phyloP scores from a whole-genome alignment of 2,797 vertebrate species.

The Myotis findleyi region DNA sequence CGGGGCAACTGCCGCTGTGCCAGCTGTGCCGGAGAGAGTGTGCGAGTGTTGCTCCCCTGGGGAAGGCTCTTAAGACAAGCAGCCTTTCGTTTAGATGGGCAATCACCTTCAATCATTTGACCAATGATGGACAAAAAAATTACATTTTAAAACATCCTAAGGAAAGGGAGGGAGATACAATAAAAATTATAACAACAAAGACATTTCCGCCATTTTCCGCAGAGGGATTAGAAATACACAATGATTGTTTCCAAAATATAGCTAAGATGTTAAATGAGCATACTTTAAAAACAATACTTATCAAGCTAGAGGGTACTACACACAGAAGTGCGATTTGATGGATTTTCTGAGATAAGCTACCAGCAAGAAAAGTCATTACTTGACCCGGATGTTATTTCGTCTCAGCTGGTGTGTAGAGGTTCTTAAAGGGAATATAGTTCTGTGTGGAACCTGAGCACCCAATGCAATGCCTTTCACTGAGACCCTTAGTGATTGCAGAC shows the following conservation, averaged over 20 bases:
- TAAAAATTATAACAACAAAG: conserved; percentile 65
- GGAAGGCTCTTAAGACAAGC: conserved; percentile 60
- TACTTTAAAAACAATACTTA: conserved; percentile 29
- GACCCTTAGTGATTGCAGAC: neutral
- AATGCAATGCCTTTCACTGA: neutral
- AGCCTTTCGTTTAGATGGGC: conserved; percentile 73
- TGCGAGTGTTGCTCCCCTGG: conserved; percentile 16
- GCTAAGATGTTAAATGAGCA: neutral
- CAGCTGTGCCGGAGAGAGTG: conserved; percentile 63
- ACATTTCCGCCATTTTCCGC: conserved; percentile 4
- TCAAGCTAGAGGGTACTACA: conserved; percentile 73
- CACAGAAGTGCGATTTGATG: conserved; percentile 23
- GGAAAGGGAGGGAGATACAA: conserved; percentile 72
- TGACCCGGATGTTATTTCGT: neutral
- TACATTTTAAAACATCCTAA: conserved; percentile 73
- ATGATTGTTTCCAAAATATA: conserved; percentile 8
- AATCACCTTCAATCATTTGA: conserved; percentile 57
- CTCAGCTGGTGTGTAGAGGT: neutral
- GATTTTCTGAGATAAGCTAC: neutral
- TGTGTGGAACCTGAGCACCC: neutral
- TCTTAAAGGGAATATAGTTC: neutral
- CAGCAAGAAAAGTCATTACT: neutral
- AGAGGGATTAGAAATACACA: conserved; percentile 26
- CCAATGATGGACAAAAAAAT: conserved; percentile 68
- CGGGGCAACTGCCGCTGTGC: conserved; percentile 58